Conservation (phyloP, 1,140 invertebrate species). For the Micrasema longulum region DNA sequence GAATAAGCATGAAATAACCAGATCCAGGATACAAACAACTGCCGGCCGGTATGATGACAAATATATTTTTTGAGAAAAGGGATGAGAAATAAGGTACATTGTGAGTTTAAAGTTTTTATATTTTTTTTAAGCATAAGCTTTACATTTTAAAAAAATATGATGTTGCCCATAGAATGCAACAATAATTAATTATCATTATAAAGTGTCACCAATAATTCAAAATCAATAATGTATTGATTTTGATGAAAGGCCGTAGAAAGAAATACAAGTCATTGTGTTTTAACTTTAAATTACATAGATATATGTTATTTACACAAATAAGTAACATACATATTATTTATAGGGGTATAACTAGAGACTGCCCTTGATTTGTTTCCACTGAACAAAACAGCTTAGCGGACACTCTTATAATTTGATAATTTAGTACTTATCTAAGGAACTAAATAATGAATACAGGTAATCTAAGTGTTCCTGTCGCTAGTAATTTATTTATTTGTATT, state of each 20-base stretch:
- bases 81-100: background rate
- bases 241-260: constrained; percentile 47
- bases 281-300: constrained; percentile 43
- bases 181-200: constrained; percentile 44
- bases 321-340: constrained; percentile 40
- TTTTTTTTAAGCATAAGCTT: constrained; percentile 51
- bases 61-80: no score
- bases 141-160: constrained; percentile 52
- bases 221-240: constrained; percentile 52
- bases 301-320: constrained; percentile 45
- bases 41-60: no score
- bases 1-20: no score
- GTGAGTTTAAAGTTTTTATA: constrained; percentile 40
- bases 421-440: constrained; percentile 42
- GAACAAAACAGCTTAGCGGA: constrained; percentile 36
- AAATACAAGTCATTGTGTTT: constrained; percentile 40
- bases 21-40: no score
- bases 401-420: constrained; percentile 15
- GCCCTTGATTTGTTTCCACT: constrained; percentile 19
- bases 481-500: constrained; percentile 15
- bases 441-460: constrained; percentile 35
- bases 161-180: constrained; percentile 50
- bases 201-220: constrained; percentile 45
- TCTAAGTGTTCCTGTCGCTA: constrained; percentile 27
- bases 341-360: constrained; percentile 42